Evolutionary conservation across 1,140 invertebrate species (phyloP), one percentile per base, ranked within the genome.

Genomic region (Aleiodes sp.): DNA sequence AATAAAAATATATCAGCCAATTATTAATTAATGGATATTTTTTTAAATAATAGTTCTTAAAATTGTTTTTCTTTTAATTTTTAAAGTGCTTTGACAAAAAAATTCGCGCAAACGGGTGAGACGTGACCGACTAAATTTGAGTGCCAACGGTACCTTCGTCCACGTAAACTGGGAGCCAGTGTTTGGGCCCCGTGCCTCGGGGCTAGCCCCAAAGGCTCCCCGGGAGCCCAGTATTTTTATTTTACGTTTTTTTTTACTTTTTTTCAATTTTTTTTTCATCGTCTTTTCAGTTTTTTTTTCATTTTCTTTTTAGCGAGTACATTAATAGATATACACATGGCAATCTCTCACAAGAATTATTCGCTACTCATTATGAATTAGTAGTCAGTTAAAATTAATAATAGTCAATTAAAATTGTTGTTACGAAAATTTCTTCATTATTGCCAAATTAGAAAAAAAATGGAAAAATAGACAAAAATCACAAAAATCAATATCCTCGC

Each of bases 271-370:
- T 59, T 29, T 29, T 28, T 29, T 57, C 43, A 31, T 70, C 37
- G 21, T 71, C 65, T 61, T 60, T 56, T 66, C 19, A 14, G 0
- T 7, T 29, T 65, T 28, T 43, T 19, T 24, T 29, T 24, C n/a
- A 4, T 65, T 57, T 66, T 66, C 35, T 66, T 79, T 71, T 78
- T 83, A 85, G 82, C 82, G 82, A 85, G 76, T 84, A 84, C 81
- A 85, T 83, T 68, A 62, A 84, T 84, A 82, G 82, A 85, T 85
- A 84, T 85, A 85, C 82, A 85, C 82, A 83, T 85, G 82, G 82
- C 83, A 84, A 85, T 82, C 80, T 85, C 83, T 85, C 83, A 84
- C 83, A 84, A 84, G 80, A 84, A 84, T 84, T 84, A 84, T 76
- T 82, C 80, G 73, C 83, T 84, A 84, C 71, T 83, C 78, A 75